Base-by-base conservation (phyloP, 2,888 invertebrate species). In the Campoletis raptor region DNA sequence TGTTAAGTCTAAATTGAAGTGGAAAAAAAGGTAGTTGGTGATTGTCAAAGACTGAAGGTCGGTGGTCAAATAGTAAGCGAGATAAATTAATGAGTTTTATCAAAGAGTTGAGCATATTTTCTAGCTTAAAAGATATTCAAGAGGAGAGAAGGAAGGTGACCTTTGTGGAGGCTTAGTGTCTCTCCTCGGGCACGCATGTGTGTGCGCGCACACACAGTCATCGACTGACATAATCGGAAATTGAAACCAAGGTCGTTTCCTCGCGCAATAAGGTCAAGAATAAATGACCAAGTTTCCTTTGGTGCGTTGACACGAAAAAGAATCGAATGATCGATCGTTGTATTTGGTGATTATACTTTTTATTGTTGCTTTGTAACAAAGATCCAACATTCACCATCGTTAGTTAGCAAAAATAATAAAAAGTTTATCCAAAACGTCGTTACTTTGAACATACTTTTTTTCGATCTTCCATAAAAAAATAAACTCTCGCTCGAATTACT, bases 231-330 rank as follows among this genome's bases (percentile, higher is more conserved):
- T 82, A 82, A 86, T 86, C 74, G 61, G 81, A 84, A 84, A 84
- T 84, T 84, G 81, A 86, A 86, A 84, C 81, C 84, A 84, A 77
- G 86, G 86, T 84, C 86, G 42, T 79, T 78, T 66, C 24, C 42
- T n/a, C 69, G 42, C n/a, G 37, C 42, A 74, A 79, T 81, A 84
- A 86, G 86, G 84, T 86, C 81, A 36, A 69, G 61, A 74, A 64
- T 69, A 77, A 54, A 73, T 57, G 66, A 61, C 67, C 77, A 69
- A 81, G 61, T 72, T 54, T 69, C 24, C 76, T 67, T 67, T 54
- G 54, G 84, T 79, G 76, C 86, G 69, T 86, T 81, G 84, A 86
- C 86, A 74, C 78, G 52, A 73, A 81, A 73, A 45, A 72, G 18
- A 79, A 79, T 30, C 15, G 83, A 83, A 61, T 57, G 69, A 81